Evolutionary conservation across 1,140 invertebrate species (phyloP).

Genomic region (Tachypleus tridentatus): DNA sequence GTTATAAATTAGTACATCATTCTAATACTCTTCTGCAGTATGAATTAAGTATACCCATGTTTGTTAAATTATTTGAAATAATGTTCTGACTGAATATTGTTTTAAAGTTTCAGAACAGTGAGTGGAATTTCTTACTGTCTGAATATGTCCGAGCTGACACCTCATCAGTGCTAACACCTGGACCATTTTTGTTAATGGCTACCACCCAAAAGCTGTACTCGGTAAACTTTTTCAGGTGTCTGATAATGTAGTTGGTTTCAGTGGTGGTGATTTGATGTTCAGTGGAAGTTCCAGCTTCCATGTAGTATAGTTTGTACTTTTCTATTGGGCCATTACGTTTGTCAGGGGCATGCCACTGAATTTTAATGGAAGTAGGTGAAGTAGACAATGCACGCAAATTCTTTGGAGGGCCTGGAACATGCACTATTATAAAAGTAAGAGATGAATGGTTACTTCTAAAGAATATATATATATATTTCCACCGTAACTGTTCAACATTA

Average conservation of each 20-base stretch:
- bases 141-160: slow-evolving; percentile 62
- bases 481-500: no score
- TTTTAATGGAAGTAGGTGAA: slow-evolving; percentile 51
- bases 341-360: slow-evolving; percentile 58
- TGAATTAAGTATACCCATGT: no score
- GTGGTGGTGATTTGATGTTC: slow-evolving; percentile 45
- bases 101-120: no score
- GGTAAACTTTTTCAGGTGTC: slow-evolving; percentile 54
- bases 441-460: no score
- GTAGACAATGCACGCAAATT: slow-evolving; percentile 53
- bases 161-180: slow-evolving; percentile 61
- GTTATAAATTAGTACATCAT: no score
- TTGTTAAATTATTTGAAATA: no score
- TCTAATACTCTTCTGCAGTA: no score
- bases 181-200: slow-evolving; percentile 64
- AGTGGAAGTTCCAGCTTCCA: slow-evolving; percentile 39
- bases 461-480: no score
- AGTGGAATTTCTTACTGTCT: slow-evolving; percentile 33
- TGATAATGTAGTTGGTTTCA: slow-evolving; percentile 44
- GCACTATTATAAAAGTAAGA: slow-evolving; percentile 36
- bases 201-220: slow-evolving; percentile 72
- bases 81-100: no score
- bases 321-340: slow-evolving; percentile 35
- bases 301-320: slow-evolving; percentile 63
- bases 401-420: slow-evolving; percentile 60